Conservation (phyloP, 2,797 vertebrate species). For the Chiloscyllium punctatum region DNA sequence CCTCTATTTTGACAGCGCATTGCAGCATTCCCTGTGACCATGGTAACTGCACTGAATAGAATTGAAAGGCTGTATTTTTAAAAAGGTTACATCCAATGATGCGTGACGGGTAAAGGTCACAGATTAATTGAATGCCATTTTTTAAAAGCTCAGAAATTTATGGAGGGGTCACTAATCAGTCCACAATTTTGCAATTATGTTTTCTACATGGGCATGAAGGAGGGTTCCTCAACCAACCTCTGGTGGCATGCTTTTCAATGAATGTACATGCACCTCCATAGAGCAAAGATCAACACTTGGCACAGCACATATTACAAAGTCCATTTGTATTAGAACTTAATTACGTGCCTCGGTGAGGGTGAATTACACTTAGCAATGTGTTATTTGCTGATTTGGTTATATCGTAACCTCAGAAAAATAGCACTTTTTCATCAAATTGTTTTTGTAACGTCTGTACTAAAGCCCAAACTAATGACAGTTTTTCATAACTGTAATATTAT, state of each 20-base stretch:
- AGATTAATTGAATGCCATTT: slow-evolving; percentile 22
- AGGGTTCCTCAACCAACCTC: background rate
- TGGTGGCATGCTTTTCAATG: background rate
- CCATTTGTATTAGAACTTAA: background rate
- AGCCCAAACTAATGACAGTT: background rate
- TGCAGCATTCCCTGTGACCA: background rate
- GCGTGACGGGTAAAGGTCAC: background rate
- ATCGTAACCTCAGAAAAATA: background rate
- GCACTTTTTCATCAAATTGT: background rate
- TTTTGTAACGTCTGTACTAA: background rate
- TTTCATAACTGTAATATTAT: background rate
- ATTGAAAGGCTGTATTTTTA: background rate
- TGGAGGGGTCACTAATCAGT: background rate
- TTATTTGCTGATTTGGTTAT: too few relatives aligned
- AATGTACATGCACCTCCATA: background rate
- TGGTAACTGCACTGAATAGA: background rate
- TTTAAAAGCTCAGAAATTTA: background rate
- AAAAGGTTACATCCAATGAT: background rate
- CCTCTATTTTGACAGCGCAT: background rate
- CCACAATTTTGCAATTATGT: background rate
- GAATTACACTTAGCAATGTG: background rate
- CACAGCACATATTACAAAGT: background rate
- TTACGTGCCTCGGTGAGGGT: background rate
- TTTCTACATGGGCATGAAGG: background rate
- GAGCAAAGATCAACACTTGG: background rate